Conservation (phyloP, 1,140 invertebrate species). For the Brachionus angularis region DNA sequence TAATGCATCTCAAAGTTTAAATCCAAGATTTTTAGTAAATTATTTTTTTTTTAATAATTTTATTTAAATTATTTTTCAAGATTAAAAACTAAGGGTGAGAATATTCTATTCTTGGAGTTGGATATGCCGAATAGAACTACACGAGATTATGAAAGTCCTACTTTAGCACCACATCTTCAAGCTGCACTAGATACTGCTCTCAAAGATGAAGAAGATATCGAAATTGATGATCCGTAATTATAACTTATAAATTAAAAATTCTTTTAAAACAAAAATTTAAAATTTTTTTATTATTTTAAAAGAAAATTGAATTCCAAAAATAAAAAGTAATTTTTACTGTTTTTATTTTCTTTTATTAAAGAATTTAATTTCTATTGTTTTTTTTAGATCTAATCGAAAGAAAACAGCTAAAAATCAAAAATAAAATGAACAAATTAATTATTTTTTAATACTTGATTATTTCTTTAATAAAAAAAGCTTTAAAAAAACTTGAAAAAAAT, state of each 20-base stretch:
- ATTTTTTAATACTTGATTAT: too few relatives aligned
- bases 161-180: constrained; percentile 68
- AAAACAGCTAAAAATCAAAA: too few relatives aligned
- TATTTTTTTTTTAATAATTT: background rate
- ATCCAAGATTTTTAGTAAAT: constrained; percentile 61
- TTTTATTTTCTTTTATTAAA: background rate
- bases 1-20: constrained; percentile 63
- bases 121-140: constrained; percentile 74
- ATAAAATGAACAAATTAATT: too few relatives aligned
- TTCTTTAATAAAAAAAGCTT: too few relatives aligned
- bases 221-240: constrained; percentile 61
- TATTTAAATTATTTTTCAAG: background rate
- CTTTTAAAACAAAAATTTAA: background rate
- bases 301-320: constrained; percentile 4
- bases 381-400: constrained; percentile 9
- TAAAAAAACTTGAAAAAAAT: too few relatives aligned
- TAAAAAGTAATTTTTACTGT: background rate
- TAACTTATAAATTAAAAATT: background rate
- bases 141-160: constrained; percentile 70
- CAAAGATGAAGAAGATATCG: constrained; percentile 68
- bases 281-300: background rate
- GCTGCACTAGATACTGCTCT: constrained; percentile 71
- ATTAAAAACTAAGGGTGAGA: constrained; percentile 65
- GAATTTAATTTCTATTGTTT: background rate
- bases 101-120: constrained; percentile 74